Base-by-base conservation (phyloP, 2,888 invertebrate species). In the Acrobasis suavella region DNA sequence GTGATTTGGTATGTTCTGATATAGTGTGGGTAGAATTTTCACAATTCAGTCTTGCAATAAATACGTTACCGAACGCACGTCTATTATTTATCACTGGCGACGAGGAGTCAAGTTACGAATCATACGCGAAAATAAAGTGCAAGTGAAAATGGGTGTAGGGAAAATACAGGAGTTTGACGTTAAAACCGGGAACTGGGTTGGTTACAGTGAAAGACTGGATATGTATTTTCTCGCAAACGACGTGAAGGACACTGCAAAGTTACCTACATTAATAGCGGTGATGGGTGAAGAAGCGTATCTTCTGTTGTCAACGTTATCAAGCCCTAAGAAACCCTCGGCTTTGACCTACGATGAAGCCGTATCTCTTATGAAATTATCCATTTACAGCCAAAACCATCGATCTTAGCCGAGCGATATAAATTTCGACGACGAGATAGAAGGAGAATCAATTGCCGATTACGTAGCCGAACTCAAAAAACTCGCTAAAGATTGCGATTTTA, bases 401-500 rank as follows among this genome's bases (percentile, higher is more conserved):
- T 60, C 0, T 32, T 65, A 16, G 62, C 65, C 0, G 67, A 67
- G 54, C 54, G 65, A 6, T 67, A 60, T 16, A 16, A 46, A 9
- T 67, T 67, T 60, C 39, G 67, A n/a, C 62, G 62, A 17, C 50
- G 60, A 16, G 49, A n/a, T 3, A 8, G 52, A 16, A 3, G 38
- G 50, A 12, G 62, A 64, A 42, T 55, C 60, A 12, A 50, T 67
- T 6, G 46, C 63, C 10, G 56, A 60, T 0, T 67, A 63, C 14
- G 39, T 64, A 2, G 64, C 65, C 1, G 58, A 56, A 12, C 22
- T 66, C 0, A 67, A 66, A 17, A 65, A 62, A 39, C 32, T 67
- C 15, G 52, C 69, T 0, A 65, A 62, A 14, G 16, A 62, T 0
- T 70, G 70, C 15, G 64, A 64, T 9, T 67, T 68, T 22, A 64